These are phyloP conservation scores for Rotaria socialis DNA, from an alignment of 2,888 invertebrate species.

Conservation along the genomic window DNA sequence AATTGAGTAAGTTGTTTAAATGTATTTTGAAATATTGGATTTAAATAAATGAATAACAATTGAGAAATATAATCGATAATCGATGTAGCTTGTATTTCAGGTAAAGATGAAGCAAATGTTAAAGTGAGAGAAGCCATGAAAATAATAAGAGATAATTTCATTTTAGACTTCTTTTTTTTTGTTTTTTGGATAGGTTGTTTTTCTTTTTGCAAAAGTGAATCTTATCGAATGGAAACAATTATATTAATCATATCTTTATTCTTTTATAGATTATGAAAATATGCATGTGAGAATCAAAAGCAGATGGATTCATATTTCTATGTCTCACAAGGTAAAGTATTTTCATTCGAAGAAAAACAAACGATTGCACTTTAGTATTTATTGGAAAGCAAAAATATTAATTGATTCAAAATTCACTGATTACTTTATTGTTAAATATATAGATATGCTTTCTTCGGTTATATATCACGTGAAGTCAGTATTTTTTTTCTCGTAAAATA, in stretches of 20 bases:
- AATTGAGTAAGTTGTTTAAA: background rate
- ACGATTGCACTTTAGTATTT: background rate
- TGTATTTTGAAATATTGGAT: background rate
- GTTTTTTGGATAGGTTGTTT: background rate
- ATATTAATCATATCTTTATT: background rate
- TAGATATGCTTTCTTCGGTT: no score
- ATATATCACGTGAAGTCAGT: no score
- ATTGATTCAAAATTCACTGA: no score
- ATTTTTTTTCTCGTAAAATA: no score
- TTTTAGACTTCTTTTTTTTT: background rate
- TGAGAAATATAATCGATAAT: background rate
- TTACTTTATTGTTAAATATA: no score
- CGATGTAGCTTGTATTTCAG: background rate
- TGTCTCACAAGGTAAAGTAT: background rate
- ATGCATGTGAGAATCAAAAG: background rate
- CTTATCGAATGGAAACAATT: background rate
- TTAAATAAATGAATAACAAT: background rate
- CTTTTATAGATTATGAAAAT: background rate
- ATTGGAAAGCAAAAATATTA: no score
- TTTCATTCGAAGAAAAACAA: background rate
- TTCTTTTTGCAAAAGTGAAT: background rate
- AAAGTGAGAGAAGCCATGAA: background rate
- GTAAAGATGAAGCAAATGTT: background rate
- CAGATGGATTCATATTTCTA: background rate
- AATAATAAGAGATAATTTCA: background rate